phyloP scores from a whole-genome alignment of 1,140 invertebrate species.

The Eciton burchellii region DNA sequence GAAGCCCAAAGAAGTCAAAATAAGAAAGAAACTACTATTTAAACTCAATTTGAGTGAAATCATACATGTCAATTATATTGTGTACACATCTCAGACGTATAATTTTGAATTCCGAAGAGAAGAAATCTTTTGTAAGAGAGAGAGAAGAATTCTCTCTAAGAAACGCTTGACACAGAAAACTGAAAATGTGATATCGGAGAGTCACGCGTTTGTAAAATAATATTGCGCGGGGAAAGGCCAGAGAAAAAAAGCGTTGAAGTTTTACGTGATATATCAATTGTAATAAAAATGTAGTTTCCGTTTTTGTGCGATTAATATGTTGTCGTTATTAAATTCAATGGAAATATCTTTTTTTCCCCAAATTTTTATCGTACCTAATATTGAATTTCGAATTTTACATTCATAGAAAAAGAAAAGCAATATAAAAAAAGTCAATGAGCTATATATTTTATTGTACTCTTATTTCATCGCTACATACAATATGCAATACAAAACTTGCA shows the following conservation, averaged over 20 bases:
- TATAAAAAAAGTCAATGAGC: conserved; percentile 15
- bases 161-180: too few species aligned
- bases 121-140: too few species aligned
- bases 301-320: conserved; percentile 10
- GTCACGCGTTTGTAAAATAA: too few species aligned
- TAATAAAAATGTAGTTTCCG: too few species aligned
- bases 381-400: neutral
- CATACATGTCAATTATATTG: too few species aligned
- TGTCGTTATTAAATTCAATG: conserved; percentile 32
- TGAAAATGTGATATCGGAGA: too few species aligned
- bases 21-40: neutral
- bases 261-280: too few species aligned
- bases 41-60: neutral
- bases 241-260: too few species aligned
- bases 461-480: conserved; percentile 5
- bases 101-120: neutral
- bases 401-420: neutral
- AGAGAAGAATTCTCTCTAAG: too few species aligned
- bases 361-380: conserved; percentile 1
- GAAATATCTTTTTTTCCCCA: neutral
- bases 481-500: neutral
- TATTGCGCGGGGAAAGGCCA: too few species aligned
- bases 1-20: neutral
- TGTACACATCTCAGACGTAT: neutral
- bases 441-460: neutral